These are phyloP conservation scores for Chorisops tibialis DNA, from an alignment of 2,888 invertebrate species.

Conservation along the genomic window DNA sequence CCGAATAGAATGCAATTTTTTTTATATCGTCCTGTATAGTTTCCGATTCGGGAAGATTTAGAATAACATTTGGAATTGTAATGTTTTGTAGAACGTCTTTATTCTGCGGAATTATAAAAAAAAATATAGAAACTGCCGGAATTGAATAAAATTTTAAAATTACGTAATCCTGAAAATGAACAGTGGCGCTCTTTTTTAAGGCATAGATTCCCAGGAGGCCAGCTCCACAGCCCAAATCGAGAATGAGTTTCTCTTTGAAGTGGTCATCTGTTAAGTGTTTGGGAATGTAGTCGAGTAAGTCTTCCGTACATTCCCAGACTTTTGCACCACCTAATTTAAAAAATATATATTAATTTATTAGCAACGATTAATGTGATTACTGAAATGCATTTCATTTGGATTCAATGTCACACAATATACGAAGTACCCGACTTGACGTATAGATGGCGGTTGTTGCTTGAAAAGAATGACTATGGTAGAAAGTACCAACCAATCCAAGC, in stretches of 20 bases:
- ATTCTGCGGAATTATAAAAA: conserved; percentile 61
- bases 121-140: too few relatives aligned
- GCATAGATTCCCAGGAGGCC: conserved; percentile 84
- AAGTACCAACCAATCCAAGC: too few relatives aligned
- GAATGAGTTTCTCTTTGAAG: conserved; percentile 57
- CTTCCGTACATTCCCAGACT: conserved; percentile 92
- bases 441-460: too few relatives aligned
- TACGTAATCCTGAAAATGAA: conserved; percentile 94
- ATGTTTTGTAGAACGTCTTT: conserved; percentile 72
- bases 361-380: too few relatives aligned
- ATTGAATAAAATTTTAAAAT: conserved; percentile 23
- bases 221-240: conserved; percentile 92
- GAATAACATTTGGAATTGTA: conserved; percentile 77
- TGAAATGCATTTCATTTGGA: too few relatives aligned
- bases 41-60: conserved; percentile 56
- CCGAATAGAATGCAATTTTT: conserved; percentile 60
- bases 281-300: conserved; percentile 67
- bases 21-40: not conserved
- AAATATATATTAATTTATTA: too few relatives aligned
- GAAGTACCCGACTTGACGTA: too few relatives aligned
- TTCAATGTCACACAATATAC: too few relatives aligned
- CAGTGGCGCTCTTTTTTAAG: conserved; percentile 63
- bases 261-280: conserved; percentile 47
- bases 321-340: conserved; percentile 76
- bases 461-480: too few relatives aligned